A percentile compares a stretch with the other conserved stretches of the same genome.
These are phyloP conservation scores for Herpailurus yagouaroundi DNA, from an alignment of 2,113 vertebrate species.

Conservation along the genomic window DNA sequence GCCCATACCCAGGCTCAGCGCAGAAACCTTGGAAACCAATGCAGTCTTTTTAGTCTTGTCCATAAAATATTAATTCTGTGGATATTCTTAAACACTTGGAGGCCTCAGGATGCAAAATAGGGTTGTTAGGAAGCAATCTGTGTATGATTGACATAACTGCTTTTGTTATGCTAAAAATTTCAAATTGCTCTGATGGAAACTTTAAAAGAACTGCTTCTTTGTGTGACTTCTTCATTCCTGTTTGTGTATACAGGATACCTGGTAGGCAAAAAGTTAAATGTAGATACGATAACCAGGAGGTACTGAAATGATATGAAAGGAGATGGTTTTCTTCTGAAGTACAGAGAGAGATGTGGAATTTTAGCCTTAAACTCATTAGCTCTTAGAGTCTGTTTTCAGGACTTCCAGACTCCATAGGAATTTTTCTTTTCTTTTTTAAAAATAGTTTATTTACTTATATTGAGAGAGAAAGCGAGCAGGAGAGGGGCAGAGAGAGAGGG, in stretches of 20 bases:
- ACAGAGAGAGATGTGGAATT: neutral
- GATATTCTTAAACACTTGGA: neutral
- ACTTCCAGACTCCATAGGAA: neutral
- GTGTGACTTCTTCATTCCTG: neutral
- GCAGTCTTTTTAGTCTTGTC: neutral
- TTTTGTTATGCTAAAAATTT: slow-evolving; percentile 27
- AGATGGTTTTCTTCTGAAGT: neutral
- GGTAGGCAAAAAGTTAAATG: neutral
- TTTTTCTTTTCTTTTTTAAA: neutral
- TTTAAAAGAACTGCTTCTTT: neutral
- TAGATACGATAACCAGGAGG: neutral
- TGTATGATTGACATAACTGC: neutral
- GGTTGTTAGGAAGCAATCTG: slow-evolving; percentile 6
- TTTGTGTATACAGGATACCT: neutral
- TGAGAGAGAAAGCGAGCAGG: too few species aligned
- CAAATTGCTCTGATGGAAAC: neutral
- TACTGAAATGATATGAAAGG: neutral
- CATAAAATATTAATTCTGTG: neutral
- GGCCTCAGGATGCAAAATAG: neutral
- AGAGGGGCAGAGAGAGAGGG: too few species aligned
- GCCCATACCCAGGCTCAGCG: rapidly evolving
- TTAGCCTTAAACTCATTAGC: neutral
- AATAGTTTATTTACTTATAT: too few species aligned
- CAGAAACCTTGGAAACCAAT: neutral
- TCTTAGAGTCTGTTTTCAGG: neutral